A percentile compares a stretch with the other conserved stretches of the same genome.
These are phyloP conservation scores for Trematocara nigrifrons DNA, from an alignment of 2,113 vertebrate genomes.

Conservation along the genomic window DNA sequence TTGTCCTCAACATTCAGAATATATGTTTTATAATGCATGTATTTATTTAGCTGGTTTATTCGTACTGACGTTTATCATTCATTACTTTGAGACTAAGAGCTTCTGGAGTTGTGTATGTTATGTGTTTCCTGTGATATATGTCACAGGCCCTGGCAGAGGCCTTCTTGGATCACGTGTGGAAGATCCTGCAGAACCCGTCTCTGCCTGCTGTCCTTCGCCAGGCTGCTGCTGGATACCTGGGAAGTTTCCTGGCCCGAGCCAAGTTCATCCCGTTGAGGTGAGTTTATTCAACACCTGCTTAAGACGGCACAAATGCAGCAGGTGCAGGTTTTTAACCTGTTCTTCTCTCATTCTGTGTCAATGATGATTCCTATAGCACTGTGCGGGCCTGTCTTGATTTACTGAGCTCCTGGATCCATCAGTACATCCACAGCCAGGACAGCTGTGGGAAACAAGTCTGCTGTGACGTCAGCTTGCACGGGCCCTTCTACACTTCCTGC, in stretches of 20 bases:
- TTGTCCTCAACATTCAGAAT: background rate
- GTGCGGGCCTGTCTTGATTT: conserved; percentile 90
- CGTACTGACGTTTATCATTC: fast-evolving
- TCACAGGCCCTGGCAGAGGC: conserved; percentile 87
- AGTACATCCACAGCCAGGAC: conserved; percentile 89
- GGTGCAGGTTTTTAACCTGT: background rate
- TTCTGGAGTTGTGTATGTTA: background rate
- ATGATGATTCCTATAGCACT: conserved; percentile 69
- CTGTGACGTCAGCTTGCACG: conserved; percentile 87
- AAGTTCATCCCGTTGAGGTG: conserved; percentile 89
- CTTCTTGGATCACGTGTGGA: conserved; percentile 96
- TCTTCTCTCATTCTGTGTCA: background rate
- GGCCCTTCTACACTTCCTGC: conserved; percentile 87
- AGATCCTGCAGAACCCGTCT: conserved; percentile 83
- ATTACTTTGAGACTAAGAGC: background rate
- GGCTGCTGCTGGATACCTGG: conserved; percentile 85
- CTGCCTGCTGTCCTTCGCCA: conserved; percentile 87
- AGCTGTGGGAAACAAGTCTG: conserved; percentile 73
- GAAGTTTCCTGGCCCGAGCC: conserved; percentile 92
- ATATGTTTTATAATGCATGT: background rate
- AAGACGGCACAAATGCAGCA: background rate
- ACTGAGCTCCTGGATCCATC: conserved; percentile 87
- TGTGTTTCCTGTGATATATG: background rate
- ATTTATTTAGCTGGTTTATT: background rate
- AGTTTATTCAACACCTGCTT: conserved; percentile 46